These are phyloP conservation scores for Anguilla japonica DNA, from an alignment of 2,113 vertebrate genomes.

Conservation along the genomic window DNA sequence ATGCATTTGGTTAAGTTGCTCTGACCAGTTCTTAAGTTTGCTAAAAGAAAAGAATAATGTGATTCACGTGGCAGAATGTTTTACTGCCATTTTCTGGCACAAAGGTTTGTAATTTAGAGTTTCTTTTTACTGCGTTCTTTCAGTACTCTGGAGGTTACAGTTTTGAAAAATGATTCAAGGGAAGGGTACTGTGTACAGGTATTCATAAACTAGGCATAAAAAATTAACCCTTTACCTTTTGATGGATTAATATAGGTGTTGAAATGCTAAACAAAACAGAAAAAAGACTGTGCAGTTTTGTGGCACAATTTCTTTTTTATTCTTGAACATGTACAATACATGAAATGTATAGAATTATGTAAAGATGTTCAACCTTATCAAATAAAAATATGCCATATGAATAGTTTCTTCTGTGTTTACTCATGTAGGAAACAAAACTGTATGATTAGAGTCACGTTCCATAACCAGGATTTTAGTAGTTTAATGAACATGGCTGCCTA, in stretches of 20 bases:
- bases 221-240: neutral
- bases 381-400: neutral
- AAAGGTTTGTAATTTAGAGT: neutral
- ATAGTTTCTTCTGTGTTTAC: neutral
- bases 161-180: neutral
- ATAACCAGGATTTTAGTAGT: too few relatives aligned
- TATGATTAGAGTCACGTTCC: neutral
- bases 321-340: conserved; percentile 9
- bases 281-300: neutral
- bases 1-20: neutral
- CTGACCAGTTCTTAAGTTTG: neutral
- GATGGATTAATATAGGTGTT: neutral
- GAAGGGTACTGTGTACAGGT: neutral
- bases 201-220: neutral
- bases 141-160: neutral
- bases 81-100: neutral
- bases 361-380: neutral
- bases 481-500: too few relatives aligned
- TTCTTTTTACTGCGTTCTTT: neutral
- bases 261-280: neutral
- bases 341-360: conserved; percentile 1
- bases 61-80: neutral
- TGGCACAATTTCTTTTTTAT: neutral
- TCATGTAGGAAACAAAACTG: neutral
- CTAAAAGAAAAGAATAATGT: neutral